These are phyloP conservation scores for Noturus placidus DNA, from an alignment of 2,113 vertebrate genomes.

Conservation along the genomic window DNA sequence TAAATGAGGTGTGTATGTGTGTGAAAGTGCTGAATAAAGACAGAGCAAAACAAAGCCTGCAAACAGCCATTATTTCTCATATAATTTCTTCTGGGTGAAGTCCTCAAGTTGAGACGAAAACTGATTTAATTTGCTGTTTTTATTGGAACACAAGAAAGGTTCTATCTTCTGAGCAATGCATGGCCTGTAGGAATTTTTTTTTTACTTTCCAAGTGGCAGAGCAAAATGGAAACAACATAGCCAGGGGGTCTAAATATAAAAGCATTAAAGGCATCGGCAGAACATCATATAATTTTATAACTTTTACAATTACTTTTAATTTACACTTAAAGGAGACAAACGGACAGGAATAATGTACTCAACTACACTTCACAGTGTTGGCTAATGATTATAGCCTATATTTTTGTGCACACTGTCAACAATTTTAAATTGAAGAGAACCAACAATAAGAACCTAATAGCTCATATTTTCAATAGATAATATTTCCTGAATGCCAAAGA, in stretches of 20 bases:
- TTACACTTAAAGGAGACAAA: neutral
- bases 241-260: neutral
- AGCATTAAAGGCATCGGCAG: neutral
- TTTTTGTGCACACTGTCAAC: neutral
- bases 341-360: neutral
- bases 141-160: neutral
- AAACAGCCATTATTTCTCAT: conserved; percentile 15
- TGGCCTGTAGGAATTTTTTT: neutral
- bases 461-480: neutral
- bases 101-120: neutral
- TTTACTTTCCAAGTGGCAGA: neutral
- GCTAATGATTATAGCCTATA: neutral
- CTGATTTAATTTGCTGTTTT: conserved; percentile 15
- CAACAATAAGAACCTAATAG: neutral
- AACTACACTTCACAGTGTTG: neutral
- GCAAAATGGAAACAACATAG: neutral
- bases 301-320: neutral
- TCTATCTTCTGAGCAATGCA: neutral
- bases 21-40: conserved; percentile 14
- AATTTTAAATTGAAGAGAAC: neutral
- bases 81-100: conserved; percentile 7
- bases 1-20: conserved; percentile 47
- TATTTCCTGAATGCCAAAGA: neutral
- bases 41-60: neutral
- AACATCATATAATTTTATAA: neutral